phyloP scores from a whole-genome alignment of 64 coral and sea anemone species.

The Pocillopora damicornis region DNA sequence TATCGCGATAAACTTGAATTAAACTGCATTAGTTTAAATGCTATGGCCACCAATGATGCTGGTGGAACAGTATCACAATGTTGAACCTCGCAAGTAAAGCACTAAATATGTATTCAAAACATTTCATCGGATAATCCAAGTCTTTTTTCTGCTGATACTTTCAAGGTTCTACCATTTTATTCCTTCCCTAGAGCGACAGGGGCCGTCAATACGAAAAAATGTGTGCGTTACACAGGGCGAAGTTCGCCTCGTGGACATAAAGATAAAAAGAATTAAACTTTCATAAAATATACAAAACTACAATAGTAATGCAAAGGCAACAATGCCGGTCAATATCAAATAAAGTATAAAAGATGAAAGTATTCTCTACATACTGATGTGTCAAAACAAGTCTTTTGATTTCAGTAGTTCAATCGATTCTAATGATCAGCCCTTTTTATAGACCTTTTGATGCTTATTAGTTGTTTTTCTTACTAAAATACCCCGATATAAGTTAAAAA shows the following conservation, averaged over 20 bases:
- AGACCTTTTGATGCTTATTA: background rate
- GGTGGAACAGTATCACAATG: too few relatives aligned
- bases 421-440: background rate
- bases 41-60: too few relatives aligned
- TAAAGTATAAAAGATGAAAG: background rate
- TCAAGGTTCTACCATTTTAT: too few relatives aligned
- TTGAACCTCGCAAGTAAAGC: too few relatives aligned
- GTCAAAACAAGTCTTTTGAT: background rate
- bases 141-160: too few relatives aligned
- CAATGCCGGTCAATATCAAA: background rate
- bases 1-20: too few relatives aligned
- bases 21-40: too few relatives aligned
- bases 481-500: constrained; percentile 27
- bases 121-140: too few relatives aligned
- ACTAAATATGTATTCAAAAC: too few relatives aligned
- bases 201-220: too few relatives aligned
- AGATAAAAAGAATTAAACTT: background rate
- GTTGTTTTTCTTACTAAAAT: constrained; percentile 33
- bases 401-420: background rate
- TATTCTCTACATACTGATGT: background rate
- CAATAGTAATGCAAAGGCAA: background rate
- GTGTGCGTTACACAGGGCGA: background rate
- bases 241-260: background rate
- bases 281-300: constrained; percentile 3
- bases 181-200: too few relatives aligned